Evolutionary conservation across 2,797 vertebrate genomes (phyloP).

Genomic region (Pangasius larnaudii): DNA sequence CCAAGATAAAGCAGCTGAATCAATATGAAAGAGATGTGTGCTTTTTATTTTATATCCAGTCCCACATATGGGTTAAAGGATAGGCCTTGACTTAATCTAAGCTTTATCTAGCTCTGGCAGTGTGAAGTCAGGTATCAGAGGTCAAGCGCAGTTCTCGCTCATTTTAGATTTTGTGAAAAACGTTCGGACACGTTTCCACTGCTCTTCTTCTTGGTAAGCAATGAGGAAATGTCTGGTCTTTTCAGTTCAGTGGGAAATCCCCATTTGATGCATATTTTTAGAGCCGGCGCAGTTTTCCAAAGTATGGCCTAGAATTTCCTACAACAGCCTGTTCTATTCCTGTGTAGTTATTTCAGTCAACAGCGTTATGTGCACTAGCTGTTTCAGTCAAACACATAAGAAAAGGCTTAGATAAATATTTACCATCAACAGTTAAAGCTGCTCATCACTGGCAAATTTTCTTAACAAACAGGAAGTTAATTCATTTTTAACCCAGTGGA

Average conservation of each 20-base stretch:
- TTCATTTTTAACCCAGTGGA: not conserved
- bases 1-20: not conserved
- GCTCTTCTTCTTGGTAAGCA: constrained; percentile 47
- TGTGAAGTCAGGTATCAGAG: not conserved
- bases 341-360: not conserved
- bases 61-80: not conserved
- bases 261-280: constrained; percentile 52
- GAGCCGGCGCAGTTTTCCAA: constrained; percentile 41
- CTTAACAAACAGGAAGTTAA: not conserved
- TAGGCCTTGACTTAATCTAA: not conserved
- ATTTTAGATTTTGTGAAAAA: constrained; percentile 17
- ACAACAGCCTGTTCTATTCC: constrained; percentile 15
- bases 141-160: not conserved
- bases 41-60: not conserved
- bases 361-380: not conserved
- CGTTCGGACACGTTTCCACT: constrained; percentile 11
- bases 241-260: constrained; percentile 65
- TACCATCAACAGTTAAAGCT: not conserved
- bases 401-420: not conserved
- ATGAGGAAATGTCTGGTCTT: constrained; percentile 56
- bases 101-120: not conserved
- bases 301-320: constrained; percentile 41
- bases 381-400: not conserved
- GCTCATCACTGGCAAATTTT: not conserved
- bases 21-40: not conserved